A percentile compares a stretch with the other conserved stretches of the same genome.
phyloP scores from a whole-genome alignment of 2,888 invertebrate species.

The Pollenia griseotomentosa region DNA sequence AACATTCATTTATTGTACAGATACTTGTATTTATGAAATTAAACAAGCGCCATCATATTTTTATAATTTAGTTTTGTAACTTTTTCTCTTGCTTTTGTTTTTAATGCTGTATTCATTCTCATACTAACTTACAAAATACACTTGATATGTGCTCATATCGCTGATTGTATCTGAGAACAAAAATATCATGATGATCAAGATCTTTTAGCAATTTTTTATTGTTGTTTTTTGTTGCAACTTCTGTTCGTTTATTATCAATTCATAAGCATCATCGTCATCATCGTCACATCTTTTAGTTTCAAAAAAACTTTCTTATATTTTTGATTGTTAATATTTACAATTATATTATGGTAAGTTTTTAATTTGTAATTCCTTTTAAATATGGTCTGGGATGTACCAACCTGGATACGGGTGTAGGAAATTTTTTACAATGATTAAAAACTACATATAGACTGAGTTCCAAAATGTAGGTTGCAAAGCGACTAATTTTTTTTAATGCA shows the following conservation, averaged over 20 bases:
- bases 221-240: background rate
- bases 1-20: slow-evolving; percentile 11
- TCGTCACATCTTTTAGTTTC: background rate
- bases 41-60: slow-evolving; percentile 71
- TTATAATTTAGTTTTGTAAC: slow-evolving; percentile 19
- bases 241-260: slow-evolving; percentile 12
- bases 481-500: too few relatives aligned
- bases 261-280: slow-evolving; percentile 14
- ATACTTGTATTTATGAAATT: slow-evolving; percentile 50
- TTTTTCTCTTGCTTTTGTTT: background rate
- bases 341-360: slow-evolving; percentile 48
- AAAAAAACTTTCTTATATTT: slow-evolving; percentile 37
- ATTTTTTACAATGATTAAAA: too few relatives aligned
- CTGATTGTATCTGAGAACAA: slow-evolving; percentile 16
- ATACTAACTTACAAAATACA: background rate
- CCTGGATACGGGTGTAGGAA: background rate
- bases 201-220: slow-evolving; percentile 5
- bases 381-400: background rate
- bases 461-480: too few relatives aligned
- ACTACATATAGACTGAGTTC: too few relatives aligned
- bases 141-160: slow-evolving; percentile 40
- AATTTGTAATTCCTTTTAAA: background rate
- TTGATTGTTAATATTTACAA: slow-evolving; percentile 50
- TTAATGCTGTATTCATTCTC: background rate
- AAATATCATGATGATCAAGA: slow-evolving; percentile 47